A percentile compares a stretch with the other conserved stretches of the same genome.
These are phyloP conservation scores for Marronus borbonicus DNA, from an alignment of 2,888 invertebrate genomes.

Conservation along the genomic window DNA sequence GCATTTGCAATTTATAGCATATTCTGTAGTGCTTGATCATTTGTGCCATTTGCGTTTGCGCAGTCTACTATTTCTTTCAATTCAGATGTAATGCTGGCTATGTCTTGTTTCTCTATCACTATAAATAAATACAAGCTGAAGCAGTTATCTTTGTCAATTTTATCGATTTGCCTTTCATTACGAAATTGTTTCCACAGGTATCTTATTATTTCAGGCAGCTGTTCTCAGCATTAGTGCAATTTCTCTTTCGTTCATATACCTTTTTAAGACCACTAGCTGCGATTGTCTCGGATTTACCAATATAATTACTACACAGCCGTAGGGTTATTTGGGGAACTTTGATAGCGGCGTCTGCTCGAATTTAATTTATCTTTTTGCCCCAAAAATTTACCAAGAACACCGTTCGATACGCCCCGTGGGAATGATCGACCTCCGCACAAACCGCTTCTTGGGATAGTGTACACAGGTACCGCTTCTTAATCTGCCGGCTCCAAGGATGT, in stretches of 20 bases:
- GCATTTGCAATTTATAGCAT: too few relatives aligned
- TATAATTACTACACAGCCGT: conserved; percentile 7
- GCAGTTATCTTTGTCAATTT: too few relatives aligned
- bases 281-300: neutral
- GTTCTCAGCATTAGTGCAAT: too few relatives aligned
- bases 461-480: neutral
- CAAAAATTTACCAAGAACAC: conserved; percentile 10
- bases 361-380: conserved; percentile 21
- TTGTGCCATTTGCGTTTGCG: too few relatives aligned
- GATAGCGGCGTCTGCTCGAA: conserved; percentile 10
- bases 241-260: neutral
- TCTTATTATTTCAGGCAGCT: too few relatives aligned
- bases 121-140: too few relatives aligned
- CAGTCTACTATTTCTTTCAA: too few relatives aligned
- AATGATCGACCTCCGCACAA: conserved; percentile 5
- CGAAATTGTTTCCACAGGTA: neutral
- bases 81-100: too few relatives aligned
- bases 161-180: neutral
- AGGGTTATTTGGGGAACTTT: conserved; percentile 6
- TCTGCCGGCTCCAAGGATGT: conserved; percentile 3
- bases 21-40: too few relatives aligned
- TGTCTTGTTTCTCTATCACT: too few relatives aligned
- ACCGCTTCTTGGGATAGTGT: conserved; percentile 8
- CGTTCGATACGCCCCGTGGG: neutral
- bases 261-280: neutral